Evolutionary conservation across 2,113 vertebrate species (phyloP), one percentile per base, ranked within the genome.

Genomic region (Nerophis ophidion): DNA sequence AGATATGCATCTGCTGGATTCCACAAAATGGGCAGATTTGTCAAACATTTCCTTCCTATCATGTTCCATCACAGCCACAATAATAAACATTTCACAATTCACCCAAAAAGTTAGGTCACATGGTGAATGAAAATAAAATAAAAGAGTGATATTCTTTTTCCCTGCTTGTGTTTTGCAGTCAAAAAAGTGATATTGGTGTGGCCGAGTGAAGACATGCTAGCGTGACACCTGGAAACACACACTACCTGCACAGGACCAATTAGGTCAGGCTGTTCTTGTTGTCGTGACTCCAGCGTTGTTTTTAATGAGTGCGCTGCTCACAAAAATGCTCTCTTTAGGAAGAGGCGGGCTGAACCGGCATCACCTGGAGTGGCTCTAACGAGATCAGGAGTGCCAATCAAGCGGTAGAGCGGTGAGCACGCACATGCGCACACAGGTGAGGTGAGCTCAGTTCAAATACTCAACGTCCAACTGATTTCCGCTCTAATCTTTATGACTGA

Each of bases 291-390:
- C 4, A 56, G 10, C 38, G 13, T 4, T 40, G 53, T 77, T 86
- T 38, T 83, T 90, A 90, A 90, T 85, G 88, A 90, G 87, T 62
- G 54, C 61, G 60, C 68, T 81, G 72, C 63, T 88, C 77, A 87
- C 75, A 79, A 86, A 79, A 83, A 75, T 65, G 71, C 72, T 78
- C 66, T 62, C 17, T 63, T 61, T 26, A 61, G 71, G 71, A 79
- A 76, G 77, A 70, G 70, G 71, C 57, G 62, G 63, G 49, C 16
- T 63, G 71, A 71, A 70, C 55, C 14, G 4, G 34, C 62, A 53
- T 78, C 82, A 85, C 82, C 84, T 82, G 65, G 53, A 82, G 81
- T 66, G 52, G 68, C 36, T 64, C 63, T 80, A 81, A 81, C 79
- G 79, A 83, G 83, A 72, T 62, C 56, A 70, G 56, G 63, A 54